phyloP scores from a whole-genome alignment of 2,888 invertebrate species.

The Crepidodera aurea region DNA sequence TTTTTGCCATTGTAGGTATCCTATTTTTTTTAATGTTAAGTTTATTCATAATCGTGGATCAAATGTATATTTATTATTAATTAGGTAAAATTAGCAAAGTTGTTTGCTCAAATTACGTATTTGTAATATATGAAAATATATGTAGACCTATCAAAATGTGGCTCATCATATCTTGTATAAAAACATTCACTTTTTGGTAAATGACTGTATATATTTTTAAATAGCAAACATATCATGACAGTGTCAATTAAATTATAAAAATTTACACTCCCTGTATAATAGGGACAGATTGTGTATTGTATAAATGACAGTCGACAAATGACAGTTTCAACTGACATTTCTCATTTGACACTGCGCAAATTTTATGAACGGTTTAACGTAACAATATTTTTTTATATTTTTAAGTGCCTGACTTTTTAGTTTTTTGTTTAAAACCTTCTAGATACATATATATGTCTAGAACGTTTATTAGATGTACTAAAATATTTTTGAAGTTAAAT shows the following conservation, averaged over 20 bases:
- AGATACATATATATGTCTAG: not conserved
- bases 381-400: too few species aligned
- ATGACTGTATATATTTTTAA: not conserved
- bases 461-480: constrained; percentile 5
- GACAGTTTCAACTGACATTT: not conserved
- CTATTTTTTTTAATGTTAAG: constrained; percentile 2
- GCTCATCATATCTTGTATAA: too few species aligned
- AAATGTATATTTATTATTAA: too few species aligned
- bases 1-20: constrained; percentile 6
- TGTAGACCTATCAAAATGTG: too few species aligned
- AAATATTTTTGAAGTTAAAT: constrained; percentile 22
- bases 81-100: too few species aligned
- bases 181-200: too few species aligned
- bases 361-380: not conserved
- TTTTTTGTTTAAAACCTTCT: not conserved
- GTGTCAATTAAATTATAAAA: constrained; percentile 7
- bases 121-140: not conserved
- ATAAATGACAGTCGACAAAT: not conserved
- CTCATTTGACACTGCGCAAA: not conserved
- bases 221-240: constrained; percentile 18
- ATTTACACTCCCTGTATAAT: too few species aligned
- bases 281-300: too few species aligned
- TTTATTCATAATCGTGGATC: not conserved
- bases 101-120: constrained; percentile 1
- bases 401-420: too few species aligned